Evolutionary conservation across 2,888 invertebrate genomes (phyloP), one percentile per base, ranked within the genome.

Genomic region (Sinelater perroti): DNA sequence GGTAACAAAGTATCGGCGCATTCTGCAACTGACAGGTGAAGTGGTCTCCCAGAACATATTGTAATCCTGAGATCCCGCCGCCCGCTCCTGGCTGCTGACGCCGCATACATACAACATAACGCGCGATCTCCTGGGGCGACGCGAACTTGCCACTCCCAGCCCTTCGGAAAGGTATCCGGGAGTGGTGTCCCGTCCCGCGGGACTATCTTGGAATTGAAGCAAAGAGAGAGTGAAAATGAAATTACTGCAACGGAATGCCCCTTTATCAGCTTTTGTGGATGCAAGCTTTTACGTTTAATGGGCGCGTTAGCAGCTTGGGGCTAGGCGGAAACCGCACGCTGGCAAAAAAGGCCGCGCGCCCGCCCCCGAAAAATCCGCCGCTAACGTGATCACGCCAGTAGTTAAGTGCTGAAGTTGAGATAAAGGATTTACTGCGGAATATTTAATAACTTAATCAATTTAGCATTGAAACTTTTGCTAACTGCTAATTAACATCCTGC

Each of bases 1-100:
- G 64, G 62, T 63, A 59, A 66, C 65, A 66, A 65, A 62, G 61
- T 67, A 68, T 68, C 66, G 65, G 58, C 61, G 59, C 55, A 61
- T 57, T 59, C 64, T 63, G 65, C 44, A 57, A 60, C 56, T 65
- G 66, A 65, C 67, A 66, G 65, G 65, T 67, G 64, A 63, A 66
- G 67, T 65, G 66, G 62, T 52, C 52, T 57, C 47, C 57, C 52
- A 36, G 61, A 64, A 65, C 64, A 67, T 63, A 64, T 61, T 65
- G 64, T 66, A 66, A 67, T 67, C 64, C 61, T 53, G 60, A 61
- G 61, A 64, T 64, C 63, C 62, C 42, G 55, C 30, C 24, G 21
- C 38, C 52, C 56, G 51, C 10, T 52, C 49, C 55, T 50, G 62
- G 65, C 52, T 65, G 64, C 66, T 65, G 66, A 67, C 67, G 63